Evolutionary conservation across 2,888 invertebrate species (phyloP), one percentile per base, ranked within the genome.

Genomic region (Temnothorax unifasciatus): DNA sequence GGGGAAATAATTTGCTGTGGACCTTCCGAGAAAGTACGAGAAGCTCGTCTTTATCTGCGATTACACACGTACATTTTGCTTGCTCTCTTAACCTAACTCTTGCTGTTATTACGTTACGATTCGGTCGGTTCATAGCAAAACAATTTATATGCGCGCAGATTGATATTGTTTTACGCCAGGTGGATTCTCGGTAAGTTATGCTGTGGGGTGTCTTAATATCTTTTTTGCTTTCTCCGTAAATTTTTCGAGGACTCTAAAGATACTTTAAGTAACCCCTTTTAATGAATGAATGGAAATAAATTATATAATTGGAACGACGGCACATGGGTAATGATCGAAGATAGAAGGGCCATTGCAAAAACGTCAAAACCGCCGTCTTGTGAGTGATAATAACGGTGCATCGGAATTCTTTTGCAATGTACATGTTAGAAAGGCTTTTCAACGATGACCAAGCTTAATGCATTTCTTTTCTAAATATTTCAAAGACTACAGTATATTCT

Each of bases 1-100:
- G 85, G 64, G 66, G 68, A 76, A 90, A 90, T 89, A 88, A 92
- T 90, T 89, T 89, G 57, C 87, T 82, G 69, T 64, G 44, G 47
- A 25, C 44, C 57, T 71, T 59, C 41, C n/a, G 47, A 59, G 74
- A 47, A 59, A 21, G 11, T 54, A 41, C 29, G 34, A 38, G 52
- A 41, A 18, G 38, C 18, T 47, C 44, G 57, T 69, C 47, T 47
- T 44, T 54, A 69, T 57, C 71, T 54, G 25, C 44, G 41, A 44
- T 79, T 44, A 73, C 29, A 21, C 15, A 15, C 44, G 25, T 77
- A 54, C n/a, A 59, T 54, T 21, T 71, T 38, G 54, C 77, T 71
- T 11, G 18, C 34, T 59, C 34, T 11, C 57, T 81, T 9, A 21
- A 44, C 0, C 6, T 29, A 29, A 29, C 34, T 11, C 15, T 21